These are phyloP conservation scores for Hyaena hyaena DNA, from an alignment of 2,113 vertebrate species.

Conservation along the genomic window DNA sequence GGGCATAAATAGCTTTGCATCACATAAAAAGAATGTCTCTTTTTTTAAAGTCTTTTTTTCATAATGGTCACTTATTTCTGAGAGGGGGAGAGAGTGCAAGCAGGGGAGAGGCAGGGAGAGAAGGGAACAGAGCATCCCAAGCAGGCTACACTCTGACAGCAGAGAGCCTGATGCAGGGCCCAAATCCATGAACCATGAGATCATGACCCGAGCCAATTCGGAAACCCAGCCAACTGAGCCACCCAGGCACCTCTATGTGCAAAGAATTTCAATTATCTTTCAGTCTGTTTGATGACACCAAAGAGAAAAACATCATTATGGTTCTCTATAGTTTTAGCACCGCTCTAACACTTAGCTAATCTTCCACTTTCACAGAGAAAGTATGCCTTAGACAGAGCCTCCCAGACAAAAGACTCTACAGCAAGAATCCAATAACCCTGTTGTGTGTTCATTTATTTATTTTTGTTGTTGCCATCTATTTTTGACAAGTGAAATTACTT, in stretches of 20 bases:
- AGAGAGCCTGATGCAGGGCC: too few species aligned
- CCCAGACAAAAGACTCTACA: background rate
- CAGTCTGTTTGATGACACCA: background rate
- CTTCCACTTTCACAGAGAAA: conserved; percentile 38
- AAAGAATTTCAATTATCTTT: conserved; percentile 6
- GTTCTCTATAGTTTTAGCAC: background rate
- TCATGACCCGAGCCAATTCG: too few species aligned
- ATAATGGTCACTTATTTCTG: too few species aligned
- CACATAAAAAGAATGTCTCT: background rate
- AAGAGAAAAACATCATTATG: background rate
- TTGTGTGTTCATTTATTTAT: conserved; percentile 18
- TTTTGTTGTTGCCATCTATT: conserved; percentile 28
- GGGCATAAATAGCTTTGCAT: background rate
- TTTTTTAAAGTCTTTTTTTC: too few species aligned
- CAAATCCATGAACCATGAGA: too few species aligned
- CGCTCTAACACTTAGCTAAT: conserved; percentile 7
- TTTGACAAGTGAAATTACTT: conserved; percentile 16
- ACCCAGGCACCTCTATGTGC: too few species aligned
- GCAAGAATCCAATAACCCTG: background rate
- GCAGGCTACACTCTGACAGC: too few species aligned
- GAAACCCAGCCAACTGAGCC: too few species aligned
- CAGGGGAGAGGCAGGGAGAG: too few species aligned
- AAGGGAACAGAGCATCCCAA: too few species aligned
- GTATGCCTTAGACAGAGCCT: background rate
- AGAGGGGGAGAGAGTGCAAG: too few species aligned